These are phyloP conservation scores for Falco concolor DNA, from an alignment of 2,797 vertebrate species.

Conservation along the genomic window DNA sequence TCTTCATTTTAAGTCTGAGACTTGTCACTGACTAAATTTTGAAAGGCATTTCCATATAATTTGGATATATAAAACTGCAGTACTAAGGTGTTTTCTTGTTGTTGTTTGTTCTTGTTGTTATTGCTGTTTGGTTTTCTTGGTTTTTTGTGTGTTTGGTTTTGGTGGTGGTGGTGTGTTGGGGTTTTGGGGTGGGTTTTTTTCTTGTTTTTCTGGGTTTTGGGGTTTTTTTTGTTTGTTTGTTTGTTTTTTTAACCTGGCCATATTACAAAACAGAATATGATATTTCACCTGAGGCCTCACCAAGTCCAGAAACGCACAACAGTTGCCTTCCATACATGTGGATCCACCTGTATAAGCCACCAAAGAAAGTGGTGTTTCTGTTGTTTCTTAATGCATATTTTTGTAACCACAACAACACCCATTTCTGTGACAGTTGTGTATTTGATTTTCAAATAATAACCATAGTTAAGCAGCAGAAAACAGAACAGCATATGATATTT, in stretches of 20 bases:
- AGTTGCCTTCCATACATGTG: neutral
- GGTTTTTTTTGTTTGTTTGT: neutral
- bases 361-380: neutral
- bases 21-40: neutral
- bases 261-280: neutral
- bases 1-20: neutral
- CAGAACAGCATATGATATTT: neutral
- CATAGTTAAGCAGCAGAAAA: rapidly evolving
- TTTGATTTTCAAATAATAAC: neutral
- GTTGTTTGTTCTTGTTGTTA: neutral
- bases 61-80: neutral
- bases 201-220: too few relatives aligned
- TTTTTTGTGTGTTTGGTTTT: too few relatives aligned
- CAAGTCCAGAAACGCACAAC: neutral
- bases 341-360: neutral
- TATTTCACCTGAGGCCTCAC: neutral
- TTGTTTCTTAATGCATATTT: neutral
- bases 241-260: neutral
- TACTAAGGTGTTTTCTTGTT: rapidly evolving
- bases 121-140: neutral
- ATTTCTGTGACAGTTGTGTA: neutral
- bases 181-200: neutral
- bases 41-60: neutral
- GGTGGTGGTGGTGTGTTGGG: neutral
- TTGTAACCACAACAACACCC: neutral